Conservation (phyloP, 2,888 invertebrate species). For the Lasioglossum calceatum region DNA sequence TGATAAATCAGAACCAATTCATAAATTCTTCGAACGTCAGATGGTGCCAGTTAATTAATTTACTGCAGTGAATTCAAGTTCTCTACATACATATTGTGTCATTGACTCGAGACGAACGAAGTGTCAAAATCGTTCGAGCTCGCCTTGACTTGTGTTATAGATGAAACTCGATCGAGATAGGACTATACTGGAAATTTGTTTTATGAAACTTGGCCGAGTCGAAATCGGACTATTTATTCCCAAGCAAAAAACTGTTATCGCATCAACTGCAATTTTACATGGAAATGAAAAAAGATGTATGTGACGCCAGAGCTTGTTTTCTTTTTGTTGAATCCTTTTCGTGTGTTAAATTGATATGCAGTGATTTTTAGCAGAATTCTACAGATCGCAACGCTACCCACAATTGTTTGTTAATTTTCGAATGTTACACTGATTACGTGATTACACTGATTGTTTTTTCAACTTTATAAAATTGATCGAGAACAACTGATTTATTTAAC, state of each 20-base stretch:
- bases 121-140: slow-evolving; percentile 71
- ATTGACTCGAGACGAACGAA: slow-evolving; percentile 76
- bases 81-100: slow-evolving; percentile 65
- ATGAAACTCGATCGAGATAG: slow-evolving; percentile 18
- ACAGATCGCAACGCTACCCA: background rate
- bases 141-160: slow-evolving; percentile 25
- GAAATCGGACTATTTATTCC: slow-evolving; percentile 25
- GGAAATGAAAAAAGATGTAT: slow-evolving; percentile 61
- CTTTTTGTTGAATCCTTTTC: slow-evolving; percentile 47
- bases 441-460: background rate
- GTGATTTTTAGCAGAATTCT: slow-evolving; percentile 39
- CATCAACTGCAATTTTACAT: slow-evolving; percentile 27
- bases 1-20: slow-evolving; percentile 39
- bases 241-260: slow-evolving; percentile 30
- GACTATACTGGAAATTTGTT: slow-evolving; percentile 25
- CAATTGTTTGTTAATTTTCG: slow-evolving; percentile 14
- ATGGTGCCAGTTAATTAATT: slow-evolving; percentile 43
- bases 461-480: slow-evolving; percentile 19
- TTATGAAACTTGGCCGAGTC: background rate
- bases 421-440: background rate
- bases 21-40: slow-evolving; percentile 9
- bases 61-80: slow-evolving; percentile 53
- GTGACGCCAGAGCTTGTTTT: slow-evolving; percentile 68
- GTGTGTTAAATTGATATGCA: slow-evolving; percentile 33
- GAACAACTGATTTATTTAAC: background rate